Conservation (phyloP, 2,888 invertebrate genomes). For the Scaptomyza tumidula region DNA sequence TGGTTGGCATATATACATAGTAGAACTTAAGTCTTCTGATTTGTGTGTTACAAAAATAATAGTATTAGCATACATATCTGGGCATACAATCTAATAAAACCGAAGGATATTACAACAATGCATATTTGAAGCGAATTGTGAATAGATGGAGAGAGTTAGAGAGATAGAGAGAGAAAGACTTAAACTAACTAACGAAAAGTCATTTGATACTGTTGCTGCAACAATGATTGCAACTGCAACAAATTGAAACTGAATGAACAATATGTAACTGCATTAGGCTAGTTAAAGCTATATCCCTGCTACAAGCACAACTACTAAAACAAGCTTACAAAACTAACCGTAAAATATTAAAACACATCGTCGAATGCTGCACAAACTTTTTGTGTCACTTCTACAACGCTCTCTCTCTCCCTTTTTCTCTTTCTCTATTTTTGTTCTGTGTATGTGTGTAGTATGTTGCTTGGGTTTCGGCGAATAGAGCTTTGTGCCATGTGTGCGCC, state of each 20-base stretch:
- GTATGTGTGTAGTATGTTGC: constrained; percentile 8
- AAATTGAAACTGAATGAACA: constrained; percentile 44
- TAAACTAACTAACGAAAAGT: background rate
- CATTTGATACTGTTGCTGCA: background rate
- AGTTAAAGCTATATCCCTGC: constrained; percentile 33
- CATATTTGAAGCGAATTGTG: constrained; percentile 6
- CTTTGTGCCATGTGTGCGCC: constrained; percentile 6
- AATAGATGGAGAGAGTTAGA: background rate
- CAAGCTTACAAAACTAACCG: constrained; percentile 25
- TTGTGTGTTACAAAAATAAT: constrained; percentile 19
- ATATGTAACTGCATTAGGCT: constrained; percentile 61
- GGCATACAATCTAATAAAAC: constrained; percentile 15
- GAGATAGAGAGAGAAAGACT: background rate
- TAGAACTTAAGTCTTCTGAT: constrained; percentile 6
- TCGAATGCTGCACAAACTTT: constrained; percentile 32
- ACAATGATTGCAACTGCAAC: constrained; percentile 7
- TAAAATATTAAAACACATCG: constrained; percentile 45
- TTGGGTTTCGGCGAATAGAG: constrained; percentile 14
- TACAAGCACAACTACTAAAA: constrained; percentile 3
- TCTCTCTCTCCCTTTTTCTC: background rate
- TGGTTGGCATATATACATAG: background rate
- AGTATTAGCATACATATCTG: constrained; percentile 3
- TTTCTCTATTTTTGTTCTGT: background rate
- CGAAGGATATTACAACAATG: constrained; percentile 12
- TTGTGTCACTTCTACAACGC: constrained; percentile 2